Evolutionary conservation across 2,888 invertebrate species (phyloP).

Genomic region (Orthosia cruda): DNA sequence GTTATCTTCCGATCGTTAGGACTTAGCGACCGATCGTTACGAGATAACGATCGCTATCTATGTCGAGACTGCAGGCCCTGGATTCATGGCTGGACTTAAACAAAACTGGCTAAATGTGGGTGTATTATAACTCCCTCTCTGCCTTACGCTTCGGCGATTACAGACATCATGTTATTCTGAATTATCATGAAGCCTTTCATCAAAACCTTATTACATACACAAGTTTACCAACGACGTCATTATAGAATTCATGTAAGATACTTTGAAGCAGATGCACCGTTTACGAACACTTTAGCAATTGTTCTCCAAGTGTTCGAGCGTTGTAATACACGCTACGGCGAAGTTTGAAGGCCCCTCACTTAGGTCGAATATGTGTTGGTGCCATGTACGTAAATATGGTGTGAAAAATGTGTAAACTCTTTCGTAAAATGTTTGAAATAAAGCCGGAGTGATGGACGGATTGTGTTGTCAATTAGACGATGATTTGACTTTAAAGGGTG

Average conservation of each 20-base stretch:
- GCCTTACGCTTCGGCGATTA: too few relatives aligned
- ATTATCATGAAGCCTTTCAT: background rate
- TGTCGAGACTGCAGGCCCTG: too few relatives aligned
- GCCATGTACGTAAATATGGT: constrained; percentile 1
- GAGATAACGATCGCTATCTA: too few relatives aligned
- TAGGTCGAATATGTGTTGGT: background rate
- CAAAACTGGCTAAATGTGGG: too few relatives aligned
- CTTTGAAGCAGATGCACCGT: constrained; percentile 2
- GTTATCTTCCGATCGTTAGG: too few relatives aligned
- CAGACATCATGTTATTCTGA: background rate
- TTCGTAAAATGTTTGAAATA: background rate
- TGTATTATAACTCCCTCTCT: too few relatives aligned
- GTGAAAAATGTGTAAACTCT: background rate
- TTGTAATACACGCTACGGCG: constrained; percentile 26
- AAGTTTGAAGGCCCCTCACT: constrained; percentile 31
- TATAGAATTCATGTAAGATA: background rate
- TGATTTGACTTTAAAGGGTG: background rate
- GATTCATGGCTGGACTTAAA: too few relatives aligned
- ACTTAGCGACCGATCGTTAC: too few relatives aligned
- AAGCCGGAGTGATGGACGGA: background rate
- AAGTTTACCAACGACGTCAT: background rate
- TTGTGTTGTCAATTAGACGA: background rate
- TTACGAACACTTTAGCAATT: constrained; percentile 33
- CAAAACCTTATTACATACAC: background rate
- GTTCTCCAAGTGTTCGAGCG: constrained; percentile 29